Evolutionary conservation across 2,888 invertebrate species (phyloP), one percentile per base, ranked within the genome.

Genomic region (Diogma glabrata): DNA sequence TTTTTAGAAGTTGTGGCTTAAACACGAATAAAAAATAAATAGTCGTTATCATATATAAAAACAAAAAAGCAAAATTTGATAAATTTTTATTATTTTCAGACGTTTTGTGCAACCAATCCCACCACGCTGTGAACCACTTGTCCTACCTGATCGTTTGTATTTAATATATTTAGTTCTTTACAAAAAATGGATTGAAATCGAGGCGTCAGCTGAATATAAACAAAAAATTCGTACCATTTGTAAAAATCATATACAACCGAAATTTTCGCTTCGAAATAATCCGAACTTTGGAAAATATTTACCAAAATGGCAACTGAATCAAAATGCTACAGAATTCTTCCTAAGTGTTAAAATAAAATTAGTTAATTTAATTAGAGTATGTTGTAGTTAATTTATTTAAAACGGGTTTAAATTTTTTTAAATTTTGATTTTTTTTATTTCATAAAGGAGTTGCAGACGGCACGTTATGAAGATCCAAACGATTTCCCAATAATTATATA

Each of bases 221-320:
- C 20, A 43, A 14, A 43, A 43, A 43, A 7, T 43, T 3, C n/a
- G 20, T 14, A 23, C 20, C 20, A 43, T 43, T 20, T 8, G 22
- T 22, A 43, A 43, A n/a, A 43, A 43, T 8, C 43, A 43, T 43
- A 43, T 43, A 43, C 22, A 14, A 43, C 43, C 43, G n/a, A 7
- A n/a, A 3, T 14, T 6, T 22, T 22, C 14, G n/a, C 12, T 43
- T 14, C 20, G 22, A 12, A 43, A 5, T 22, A 43, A 43, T 22
- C 2, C 23, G 8, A 43, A 43, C 20, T 43, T 14, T 43, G 43
- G 22, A 4, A 20, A 20, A 8, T 43, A n/a, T 43, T 23, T 43
- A 22, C 22, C 43, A 3, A 43, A 43, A 14, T 43, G 43, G 43
- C 7, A 20, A 22, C 22, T 23, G 14, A 43, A 22, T 22, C 43